Base-by-base conservation (phyloP, 2,888 invertebrate species). In the Coelogynopora nodosa region DNA sequence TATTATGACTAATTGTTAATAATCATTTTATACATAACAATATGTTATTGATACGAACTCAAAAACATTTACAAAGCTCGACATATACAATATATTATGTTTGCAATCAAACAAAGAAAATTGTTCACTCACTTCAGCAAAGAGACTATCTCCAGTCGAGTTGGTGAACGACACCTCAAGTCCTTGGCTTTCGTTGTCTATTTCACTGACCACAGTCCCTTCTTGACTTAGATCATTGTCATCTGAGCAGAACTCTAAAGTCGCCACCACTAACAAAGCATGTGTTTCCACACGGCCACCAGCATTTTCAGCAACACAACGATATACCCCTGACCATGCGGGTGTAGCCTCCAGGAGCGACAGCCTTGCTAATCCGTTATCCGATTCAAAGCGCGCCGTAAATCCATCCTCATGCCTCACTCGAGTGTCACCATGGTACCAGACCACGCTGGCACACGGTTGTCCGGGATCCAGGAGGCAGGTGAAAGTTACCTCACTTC, bases 291-390 rank as follows among this genome's bases (percentile, higher is more conserved):
- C 74, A n/a, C 74, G 74, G 2, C 74, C 74, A 13, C 74, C 74
- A 5, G 23, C 74, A 74, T 74, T 74, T 23, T 74, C 74, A 74
- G 23, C 74, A 74, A 74, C 74, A 74, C 74, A 74, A 10, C 74
- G 74, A 74, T 74, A 74, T 2, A 74, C 23, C 23, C 74, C 74
- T 2, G 74, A 10, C 74, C 74, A 74, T 5, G 5, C 23, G 23
- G 74, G 74, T 23, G 18, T 23, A 13, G 74, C 74, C 27, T 74
- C 74, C 27, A 74, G 27, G 2, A 74, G 23, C 74, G 74, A 74
- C 23, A 74, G 27, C 5, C 74, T 10, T 13, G 74, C 74, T 2
- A 74, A 26, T 5, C 74, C 74, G 74, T 74, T 74, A 26, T 74
- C 23, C 27, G 74, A 23, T 23, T 5, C 23, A 23, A 74, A 74